Conservation (phyloP, 2,888 invertebrate species). For the Strigamia crassipes region DNA sequence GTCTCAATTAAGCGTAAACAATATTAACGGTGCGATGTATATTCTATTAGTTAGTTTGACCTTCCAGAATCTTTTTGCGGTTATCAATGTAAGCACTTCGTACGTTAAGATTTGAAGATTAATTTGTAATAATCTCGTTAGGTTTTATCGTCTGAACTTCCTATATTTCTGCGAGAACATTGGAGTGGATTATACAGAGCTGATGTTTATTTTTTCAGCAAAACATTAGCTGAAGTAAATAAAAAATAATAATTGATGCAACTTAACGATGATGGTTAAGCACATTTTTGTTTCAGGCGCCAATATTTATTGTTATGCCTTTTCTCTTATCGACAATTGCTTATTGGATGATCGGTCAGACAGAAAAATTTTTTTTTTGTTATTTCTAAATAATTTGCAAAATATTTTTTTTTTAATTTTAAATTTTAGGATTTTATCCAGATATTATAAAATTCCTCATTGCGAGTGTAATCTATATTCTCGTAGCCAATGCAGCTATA, state of each 20-base stretch:
- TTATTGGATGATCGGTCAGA: conserved; percentile 14
- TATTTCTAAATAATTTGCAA: too few species aligned
- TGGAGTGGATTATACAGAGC: conserved; percentile 88
- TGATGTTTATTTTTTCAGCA: conserved; percentile 87
- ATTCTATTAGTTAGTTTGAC: conserved; percentile 90
- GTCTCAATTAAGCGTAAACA: conserved; percentile 88
- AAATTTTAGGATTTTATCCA: conserved; percentile 9
- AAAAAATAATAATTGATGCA: neutral
- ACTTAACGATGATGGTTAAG: neutral
- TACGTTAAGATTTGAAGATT: neutral
- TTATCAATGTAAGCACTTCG: conserved; percentile 76
- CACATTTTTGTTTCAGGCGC: neutral
- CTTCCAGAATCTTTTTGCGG: conserved; percentile 92
- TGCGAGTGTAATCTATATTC: conserved; percentile 65
- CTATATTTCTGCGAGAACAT: conserved; percentile 86
- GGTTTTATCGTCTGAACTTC: conserved; percentile 88
- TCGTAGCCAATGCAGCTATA: conserved; percentile 84
- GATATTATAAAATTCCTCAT: neutral
- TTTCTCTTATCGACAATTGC: neutral
- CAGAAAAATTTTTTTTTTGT: neutral
- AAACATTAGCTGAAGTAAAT: conserved; percentile 77
- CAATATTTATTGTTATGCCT: conserved; percentile 15
- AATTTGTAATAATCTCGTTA: conserved; percentile 56
- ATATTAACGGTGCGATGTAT: conserved; percentile 90
- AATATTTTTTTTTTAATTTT: neutral